Conservation (phyloP, 1,140 invertebrate genomes). For the Pararge aegeria region DNA sequence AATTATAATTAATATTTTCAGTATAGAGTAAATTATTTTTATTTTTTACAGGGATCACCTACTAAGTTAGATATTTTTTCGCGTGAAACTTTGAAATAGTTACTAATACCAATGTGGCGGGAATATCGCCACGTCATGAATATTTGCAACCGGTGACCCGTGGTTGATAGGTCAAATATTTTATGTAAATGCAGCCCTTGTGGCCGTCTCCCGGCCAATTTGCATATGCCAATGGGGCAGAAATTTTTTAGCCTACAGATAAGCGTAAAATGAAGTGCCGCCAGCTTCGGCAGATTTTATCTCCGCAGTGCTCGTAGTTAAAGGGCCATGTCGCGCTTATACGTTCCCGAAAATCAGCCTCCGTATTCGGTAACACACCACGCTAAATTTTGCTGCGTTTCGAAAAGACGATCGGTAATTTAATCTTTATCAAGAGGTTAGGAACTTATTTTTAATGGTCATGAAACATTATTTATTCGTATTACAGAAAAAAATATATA, state of each 20-base stretch:
- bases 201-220: conserved; percentile 39
- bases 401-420: too few relatives aligned
- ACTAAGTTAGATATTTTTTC: too few relatives aligned
- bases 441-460: too few relatives aligned
- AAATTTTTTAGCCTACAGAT: conserved; percentile 43
- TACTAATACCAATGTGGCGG: background rate
- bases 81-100: too few relatives aligned
- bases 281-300: conserved; percentile 10
- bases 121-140: conserved; percentile 30
- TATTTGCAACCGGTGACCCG: conserved; percentile 35
- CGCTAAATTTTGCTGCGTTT: too few relatives aligned
- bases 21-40: too few relatives aligned
- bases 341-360: too few relatives aligned
- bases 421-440: too few relatives aligned
- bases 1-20: too few relatives aligned
- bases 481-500: background rate
- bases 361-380: too few relatives aligned
- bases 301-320: conserved; percentile 2
- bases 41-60: too few relatives aligned
- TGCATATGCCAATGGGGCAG: conserved; percentile 47
- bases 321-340: background rate
- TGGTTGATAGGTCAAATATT: conserved; percentile 43
- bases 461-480: too few relatives aligned
- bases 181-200: conserved; percentile 46
- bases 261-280: conserved; percentile 40